Percentiles rank a stretch among this genome's conserved stretches.
Conservation (phyloP, 2,113 vertebrate genomes). For the Anas platyrhynchos region DNA sequence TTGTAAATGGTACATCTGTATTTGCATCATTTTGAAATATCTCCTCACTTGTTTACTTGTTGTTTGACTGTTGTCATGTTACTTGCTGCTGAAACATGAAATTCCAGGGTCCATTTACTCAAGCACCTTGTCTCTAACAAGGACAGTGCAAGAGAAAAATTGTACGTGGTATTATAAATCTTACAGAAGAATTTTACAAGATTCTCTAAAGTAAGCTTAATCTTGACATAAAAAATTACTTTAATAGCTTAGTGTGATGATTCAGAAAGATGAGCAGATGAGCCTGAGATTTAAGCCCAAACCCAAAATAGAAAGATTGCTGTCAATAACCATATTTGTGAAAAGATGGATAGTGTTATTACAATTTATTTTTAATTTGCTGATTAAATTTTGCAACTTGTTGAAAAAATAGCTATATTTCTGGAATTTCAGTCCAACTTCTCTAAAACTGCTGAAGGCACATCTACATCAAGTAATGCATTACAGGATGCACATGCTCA, state of each 20-base stretch:
- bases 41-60: background rate
- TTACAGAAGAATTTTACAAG: background rate
- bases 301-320: background rate
- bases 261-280: background rate
- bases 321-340: background rate
- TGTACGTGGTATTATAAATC: background rate
- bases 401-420: background rate
- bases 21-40: background rate
- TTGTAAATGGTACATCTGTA: background rate
- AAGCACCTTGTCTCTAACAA: background rate
- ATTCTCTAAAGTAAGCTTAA: background rate
- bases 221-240: background rate
- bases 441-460: background rate
- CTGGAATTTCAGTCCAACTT: background rate
- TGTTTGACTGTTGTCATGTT: background rate
- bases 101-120: background rate
- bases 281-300: background rate
- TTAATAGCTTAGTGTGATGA: background rate
- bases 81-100: background rate
- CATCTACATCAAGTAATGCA: background rate
- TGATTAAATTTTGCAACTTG: background rate
- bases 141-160: background rate
- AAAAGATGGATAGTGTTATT: background rate
- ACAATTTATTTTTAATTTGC: background rate
- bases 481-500: background rate